Conservation (phyloP, 53 echinoderm and acorn worm species). For the Holothuria leucospilota region DNA sequence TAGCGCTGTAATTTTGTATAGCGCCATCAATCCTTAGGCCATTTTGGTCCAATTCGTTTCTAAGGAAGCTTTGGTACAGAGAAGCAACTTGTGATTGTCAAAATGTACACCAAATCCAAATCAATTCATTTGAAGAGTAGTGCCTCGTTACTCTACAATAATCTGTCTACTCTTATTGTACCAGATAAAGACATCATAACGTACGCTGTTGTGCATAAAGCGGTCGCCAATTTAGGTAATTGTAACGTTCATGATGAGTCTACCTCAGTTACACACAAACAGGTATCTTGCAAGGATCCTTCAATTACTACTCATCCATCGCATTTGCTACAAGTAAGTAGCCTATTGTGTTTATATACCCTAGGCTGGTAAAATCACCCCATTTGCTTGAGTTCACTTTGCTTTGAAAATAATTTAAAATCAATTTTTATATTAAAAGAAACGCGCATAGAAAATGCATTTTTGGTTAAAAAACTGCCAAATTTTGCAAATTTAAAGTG, state of each 20-base stretch:
- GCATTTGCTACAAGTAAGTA: constrained; percentile 79
- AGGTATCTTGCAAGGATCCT: constrained; percentile 86
- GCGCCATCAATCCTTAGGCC: no score
- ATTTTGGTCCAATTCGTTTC: constrained; percentile 2
- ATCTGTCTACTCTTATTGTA: constrained; percentile 74
- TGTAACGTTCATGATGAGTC: constrained; percentile 64
- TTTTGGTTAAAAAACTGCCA: no score
- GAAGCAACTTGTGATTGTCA: background rate
- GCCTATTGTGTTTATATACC: no score
- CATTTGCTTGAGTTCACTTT: no score
- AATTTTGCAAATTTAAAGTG: no score
- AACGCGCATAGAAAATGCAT: no score
- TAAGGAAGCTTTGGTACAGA: background rate
- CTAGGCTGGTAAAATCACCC: no score
- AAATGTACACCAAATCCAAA: constrained; percentile 90
- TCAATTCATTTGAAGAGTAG: constrained; percentile 90
- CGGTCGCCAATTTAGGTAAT: constrained; percentile 83
- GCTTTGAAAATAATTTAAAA: no score
- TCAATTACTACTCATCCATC: constrained; percentile 59
- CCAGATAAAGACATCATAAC: constrained; percentile 88
- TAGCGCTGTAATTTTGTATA: no score
- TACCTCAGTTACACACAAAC: constrained; percentile 27
- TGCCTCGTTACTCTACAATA: constrained; percentile 93
- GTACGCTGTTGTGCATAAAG: constrained; percentile 93
- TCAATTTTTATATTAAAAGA: no score